Base-by-base conservation (phyloP, 2,888 invertebrate species). In the Drosophila kokeensis region DNA sequence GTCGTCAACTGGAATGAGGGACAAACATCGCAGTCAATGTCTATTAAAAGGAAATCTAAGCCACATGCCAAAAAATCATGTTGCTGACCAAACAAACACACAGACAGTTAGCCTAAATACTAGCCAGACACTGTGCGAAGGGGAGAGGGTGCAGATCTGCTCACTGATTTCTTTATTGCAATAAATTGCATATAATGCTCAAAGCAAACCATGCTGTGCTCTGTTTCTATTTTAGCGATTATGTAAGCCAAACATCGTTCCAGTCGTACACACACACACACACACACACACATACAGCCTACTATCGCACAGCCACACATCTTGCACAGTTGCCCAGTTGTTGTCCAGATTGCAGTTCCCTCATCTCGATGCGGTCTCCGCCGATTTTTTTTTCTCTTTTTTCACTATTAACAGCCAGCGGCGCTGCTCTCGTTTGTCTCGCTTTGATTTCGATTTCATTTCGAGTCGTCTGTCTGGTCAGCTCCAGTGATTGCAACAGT, bases 41-140 rank as follows among this genome's bases (percentile, higher is more conserved):
- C 89, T 73, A 87, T 84, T 87, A 84, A 87, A 81, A 89, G 85
- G 87, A 79, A 89, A 89, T 82, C 83, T 85, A 82, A 87, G 88
- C 83, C 85, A 88, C 89, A 88, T 83, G 86, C 81, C 90, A 83
- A 73, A 72, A 81, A 81, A 69, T 75, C 85, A 80, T 83, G 88
- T 89, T 68, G 71, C 74, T 79, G 79, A 73, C 87, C 84, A 79
- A 73, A 73, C 42, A 53, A 45, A 50, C 62, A 57, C 52, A 29
- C 64, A 58, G 29, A 29, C 60, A 62, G 27, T 42, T 50, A 60
- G 40, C 66, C 61, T 69, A 76, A 68, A 77, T 75, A 75, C 61
- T 64, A 50, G 49, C 11, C 55, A 57, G 30, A 48, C 48, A 67
- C n/a, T 54, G 11, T 32, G n/a, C n/a, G 15, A 13, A 27, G 36